These are phyloP conservation scores for Acanthurus lineatus DNA, from an alignment of 2,797 vertebrate genomes.

Conservation along the genomic window DNA sequence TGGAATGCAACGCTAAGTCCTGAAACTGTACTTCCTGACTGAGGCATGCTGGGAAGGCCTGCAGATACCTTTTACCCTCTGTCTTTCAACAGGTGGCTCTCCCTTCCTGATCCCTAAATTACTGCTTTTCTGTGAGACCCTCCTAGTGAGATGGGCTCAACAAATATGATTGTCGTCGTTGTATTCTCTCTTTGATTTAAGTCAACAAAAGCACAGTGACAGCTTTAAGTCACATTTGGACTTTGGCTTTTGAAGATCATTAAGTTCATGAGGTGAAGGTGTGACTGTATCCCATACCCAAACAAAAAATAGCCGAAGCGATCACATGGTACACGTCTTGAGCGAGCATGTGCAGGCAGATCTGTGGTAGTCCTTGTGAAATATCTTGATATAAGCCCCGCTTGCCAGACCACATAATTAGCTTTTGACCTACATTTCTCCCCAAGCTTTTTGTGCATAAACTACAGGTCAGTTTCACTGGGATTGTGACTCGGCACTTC, in stretches of 20 bases:
- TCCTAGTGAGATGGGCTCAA: conserved; percentile 69
- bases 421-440: conserved; percentile 85
- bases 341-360: conserved; percentile 77
- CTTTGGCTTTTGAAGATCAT: conserved; percentile 76
- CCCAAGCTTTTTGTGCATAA: conserved; percentile 62
- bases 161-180: conserved; percentile 69
- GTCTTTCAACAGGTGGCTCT: conserved; percentile 82
- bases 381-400: conserved; percentile 80
- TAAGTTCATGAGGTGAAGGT: conserved; percentile 77
- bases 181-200: conserved; percentile 74
- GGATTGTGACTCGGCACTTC: conserved; percentile 59
- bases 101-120: conserved; percentile 83
- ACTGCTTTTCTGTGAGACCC: conserved; percentile 75
- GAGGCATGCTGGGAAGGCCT: conserved; percentile 77
- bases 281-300: conserved; percentile 76
- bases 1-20: conserved; percentile 77
- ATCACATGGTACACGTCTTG: conserved; percentile 77
- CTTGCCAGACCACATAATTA: conserved; percentile 82
- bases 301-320: conserved; percentile 73
- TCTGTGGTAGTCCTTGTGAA: conserved; percentile 77
- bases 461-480: conserved; percentile 74
- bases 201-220: conserved; percentile 74
- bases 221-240: conserved; percentile 74
- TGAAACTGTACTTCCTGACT: conserved; percentile 80
- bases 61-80: conserved; percentile 64